Evolutionary conservation across 2,888 invertebrate species (phyloP), one percentile per base, ranked within the genome.

Genomic region (Augochlorella aurata): DNA sequence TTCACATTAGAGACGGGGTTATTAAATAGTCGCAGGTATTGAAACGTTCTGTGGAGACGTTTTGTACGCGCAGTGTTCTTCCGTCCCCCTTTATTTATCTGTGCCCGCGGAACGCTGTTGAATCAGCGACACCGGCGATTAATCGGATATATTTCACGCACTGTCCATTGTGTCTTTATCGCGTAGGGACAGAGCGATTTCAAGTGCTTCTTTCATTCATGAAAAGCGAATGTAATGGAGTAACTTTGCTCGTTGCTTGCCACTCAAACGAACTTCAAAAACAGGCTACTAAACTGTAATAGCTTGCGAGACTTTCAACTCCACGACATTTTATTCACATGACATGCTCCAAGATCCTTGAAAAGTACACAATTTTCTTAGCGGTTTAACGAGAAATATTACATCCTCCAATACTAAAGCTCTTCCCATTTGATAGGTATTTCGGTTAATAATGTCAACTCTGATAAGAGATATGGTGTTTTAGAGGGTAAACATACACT

Each of bases 11-110:
- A 5, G 7, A 24, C 18, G n/a, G 24, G 58, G 49, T 29, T 24
- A 7, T 68, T 74, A 58, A 58, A 74, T 49, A 47, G 38, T 58
- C 54, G 9, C 49, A 14, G 16, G 61, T 50, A 68, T 68, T 50
- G 44, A n/a, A 67, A 50, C 49, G 67, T 74, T 24, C 44, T 50
- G 49, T 10, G 38, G 18, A 49, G 49, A 58, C 58, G 50, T 74
- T 61, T 67, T 21, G 61, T 21, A 74, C 18, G 16, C 16, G 18
- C n/a, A 4, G 49, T 44, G 61, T 74, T 61, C 29, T 44, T 78
- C n/a, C 16, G 68, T 50, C 61, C 45, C 16, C 21, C 24, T 78
- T 69, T 75, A 74, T 63, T 74, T 50, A 74, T 68, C 29, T 16
- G 12, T 21, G 24, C 12, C 38, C 14, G 14, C 38, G 61, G 61